phyloP scores from a whole-genome alignment of 2,797 vertebrate species.

The Lerista edwardsae region DNA sequence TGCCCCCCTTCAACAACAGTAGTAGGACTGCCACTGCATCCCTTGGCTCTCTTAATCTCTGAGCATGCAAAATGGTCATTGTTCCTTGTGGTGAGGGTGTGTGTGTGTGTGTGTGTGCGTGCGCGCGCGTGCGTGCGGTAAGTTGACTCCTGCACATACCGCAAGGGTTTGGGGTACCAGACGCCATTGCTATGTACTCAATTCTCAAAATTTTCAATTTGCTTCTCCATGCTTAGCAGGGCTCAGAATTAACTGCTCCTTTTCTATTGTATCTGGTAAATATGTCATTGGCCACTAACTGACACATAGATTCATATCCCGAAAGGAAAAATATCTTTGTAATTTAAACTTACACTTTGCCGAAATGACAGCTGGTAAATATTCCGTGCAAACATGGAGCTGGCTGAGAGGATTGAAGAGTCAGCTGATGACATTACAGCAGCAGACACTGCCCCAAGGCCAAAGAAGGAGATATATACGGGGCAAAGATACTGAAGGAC shows the following conservation, averaged over 20 bases:
- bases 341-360: slow-evolving; percentile 86
- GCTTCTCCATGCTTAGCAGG: background rate
- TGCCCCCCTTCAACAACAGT: too few relatives aligned
- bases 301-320: background rate
- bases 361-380: slow-evolving; percentile 96
- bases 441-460: slow-evolving; percentile 94
- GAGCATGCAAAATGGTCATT: too few relatives aligned
- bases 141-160: background rate
- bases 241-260: background rate
- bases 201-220: background rate
- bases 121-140: too few relatives aligned
- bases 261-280: background rate
- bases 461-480: slow-evolving; percentile 93
- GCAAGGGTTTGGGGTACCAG: background rate
- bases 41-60: too few relatives aligned
- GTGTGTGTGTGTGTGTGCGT: too few relatives aligned
- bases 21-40: too few relatives aligned
- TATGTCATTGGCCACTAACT: background rate
- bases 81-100: background rate
- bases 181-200: background rate
- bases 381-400: slow-evolving; percentile 98
- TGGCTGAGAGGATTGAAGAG: slow-evolving; percentile 96
- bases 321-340: background rate
- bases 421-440: slow-evolving; percentile 99
- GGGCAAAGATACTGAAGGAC: slow-evolving; percentile 96